phyloP scores from a whole-genome alignment of 2,113 vertebrate species.

The Notothenia coriiceps region DNA sequence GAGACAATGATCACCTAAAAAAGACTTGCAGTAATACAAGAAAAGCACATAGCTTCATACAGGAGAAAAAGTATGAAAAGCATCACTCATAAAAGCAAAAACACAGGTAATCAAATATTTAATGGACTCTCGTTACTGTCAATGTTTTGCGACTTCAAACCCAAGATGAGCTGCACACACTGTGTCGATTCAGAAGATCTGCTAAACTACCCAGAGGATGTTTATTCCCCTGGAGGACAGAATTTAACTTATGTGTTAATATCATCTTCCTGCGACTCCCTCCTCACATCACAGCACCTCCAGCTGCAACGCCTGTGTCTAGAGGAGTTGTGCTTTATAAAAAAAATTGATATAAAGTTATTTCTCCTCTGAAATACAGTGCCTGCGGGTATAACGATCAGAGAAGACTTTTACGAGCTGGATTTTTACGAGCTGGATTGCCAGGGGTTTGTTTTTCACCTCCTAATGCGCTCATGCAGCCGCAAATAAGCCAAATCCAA shows the following conservation, averaged over 20 bases:
- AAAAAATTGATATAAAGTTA: neutral
- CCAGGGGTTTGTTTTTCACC: conserved; percentile 22
- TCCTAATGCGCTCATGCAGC: conserved; percentile 8
- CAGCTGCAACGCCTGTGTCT: neutral
- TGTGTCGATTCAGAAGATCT: neutral
- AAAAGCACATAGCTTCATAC: too few relatives aligned
- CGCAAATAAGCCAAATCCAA: conserved; percentile 23
- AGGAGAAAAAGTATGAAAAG: too few relatives aligned
- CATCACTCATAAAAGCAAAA: too few relatives aligned
- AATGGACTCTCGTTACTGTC: too few relatives aligned
- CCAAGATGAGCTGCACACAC: neutral
- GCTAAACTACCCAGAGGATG: neutral
- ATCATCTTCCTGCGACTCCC: neutral
- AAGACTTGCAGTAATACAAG: too few relatives aligned
- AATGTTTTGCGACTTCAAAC: neutral
- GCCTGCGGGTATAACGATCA: conserved; percentile 19
- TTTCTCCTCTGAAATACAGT: conserved; percentile 6
- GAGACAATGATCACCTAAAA: too few relatives aligned
- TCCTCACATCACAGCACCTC: neutral
- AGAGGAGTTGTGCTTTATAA: neutral
- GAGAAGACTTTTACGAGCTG: conserved; percentile 16
- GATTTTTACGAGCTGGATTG: neutral
- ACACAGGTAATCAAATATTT: too few relatives aligned
- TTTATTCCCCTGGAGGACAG: neutral
- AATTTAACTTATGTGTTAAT: conserved; percentile 6